Conservation (phyloP, 2,888 invertebrate species). For the Hyppa rectilinea region DNA sequence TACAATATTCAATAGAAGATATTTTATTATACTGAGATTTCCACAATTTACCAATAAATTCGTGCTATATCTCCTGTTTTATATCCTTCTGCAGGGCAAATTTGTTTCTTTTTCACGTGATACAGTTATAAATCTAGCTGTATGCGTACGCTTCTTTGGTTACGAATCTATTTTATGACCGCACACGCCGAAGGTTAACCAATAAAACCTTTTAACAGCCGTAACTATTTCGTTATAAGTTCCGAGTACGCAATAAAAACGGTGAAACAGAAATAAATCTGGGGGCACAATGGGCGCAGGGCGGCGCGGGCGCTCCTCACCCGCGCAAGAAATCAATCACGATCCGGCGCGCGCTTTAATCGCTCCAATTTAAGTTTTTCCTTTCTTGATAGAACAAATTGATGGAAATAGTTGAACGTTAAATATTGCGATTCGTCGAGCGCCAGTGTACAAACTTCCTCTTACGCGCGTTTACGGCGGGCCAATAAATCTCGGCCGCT, state of each 20-base stretch:
- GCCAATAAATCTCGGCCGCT: constrained; percentile 85
- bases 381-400: constrained; percentile 84
- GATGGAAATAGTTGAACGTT: constrained; percentile 86
- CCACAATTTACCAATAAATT: constrained; percentile 89
- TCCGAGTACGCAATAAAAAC: constrained; percentile 90
- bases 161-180: constrained; percentile 90
- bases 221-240: constrained; percentile 90
- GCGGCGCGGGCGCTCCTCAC: constrained; percentile 70
- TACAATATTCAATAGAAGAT: constrained; percentile 90
- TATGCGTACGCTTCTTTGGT: constrained; percentile 88
- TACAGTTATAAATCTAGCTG: constrained; percentile 88
- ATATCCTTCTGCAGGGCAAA: constrained; percentile 87
- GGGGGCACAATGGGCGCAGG: constrained; percentile 80
- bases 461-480: constrained; percentile 81
- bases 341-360: constrained; percentile 79
- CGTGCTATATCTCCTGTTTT: constrained; percentile 87
- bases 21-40: constrained; percentile 90
- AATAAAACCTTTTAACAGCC: constrained; percentile 91
- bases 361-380: constrained; percentile 87
- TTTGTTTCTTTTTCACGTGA: constrained; percentile 89
- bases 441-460: constrained; percentile 82
- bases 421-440: constrained; percentile 82
- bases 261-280: constrained; percentile 89
- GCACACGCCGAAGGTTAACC: constrained; percentile 90
- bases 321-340: constrained; percentile 85